phyloP scores from a whole-genome alignment of 2,113 vertebrate species.

The Athene noctua region DNA sequence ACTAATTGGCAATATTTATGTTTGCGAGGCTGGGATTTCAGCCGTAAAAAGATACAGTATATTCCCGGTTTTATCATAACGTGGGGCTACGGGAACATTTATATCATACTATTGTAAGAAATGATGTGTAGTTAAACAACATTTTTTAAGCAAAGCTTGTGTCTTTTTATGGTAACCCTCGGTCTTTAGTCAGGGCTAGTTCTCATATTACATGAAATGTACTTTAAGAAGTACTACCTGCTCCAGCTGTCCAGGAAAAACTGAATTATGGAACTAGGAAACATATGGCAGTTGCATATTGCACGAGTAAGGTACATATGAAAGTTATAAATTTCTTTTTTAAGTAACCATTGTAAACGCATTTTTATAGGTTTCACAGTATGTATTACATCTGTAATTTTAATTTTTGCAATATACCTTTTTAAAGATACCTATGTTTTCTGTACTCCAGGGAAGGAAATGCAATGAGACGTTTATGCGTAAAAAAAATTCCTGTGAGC shows the following conservation, averaged over 20 bases:
- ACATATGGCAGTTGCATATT: conserved; percentile 79
- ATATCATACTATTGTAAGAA: conserved; percentile 11
- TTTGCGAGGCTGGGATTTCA: not conserved
- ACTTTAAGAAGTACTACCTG: conserved; percentile 79
- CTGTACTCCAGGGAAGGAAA: conserved; percentile 35
- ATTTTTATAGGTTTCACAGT: conserved; percentile 80
- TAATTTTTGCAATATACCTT: conserved; percentile 77
- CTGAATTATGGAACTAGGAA: conserved; percentile 80
- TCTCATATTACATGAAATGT: conserved; percentile 77
- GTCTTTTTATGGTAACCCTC: conserved; percentile 71
- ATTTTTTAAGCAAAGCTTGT: conserved; percentile 59
- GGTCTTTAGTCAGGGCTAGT: conserved; percentile 60
- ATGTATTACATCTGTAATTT: conserved; percentile 80
- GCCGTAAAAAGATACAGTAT: not conserved
- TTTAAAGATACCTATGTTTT: conserved; percentile 71
- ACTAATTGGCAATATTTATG: conserved; percentile 41
- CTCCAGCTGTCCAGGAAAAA: conserved; percentile 80
- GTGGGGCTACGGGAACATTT: not conserved
- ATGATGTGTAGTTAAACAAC: conserved; percentile 61
- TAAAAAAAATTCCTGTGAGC: not conserved
- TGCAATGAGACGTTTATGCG: conserved; percentile 41
- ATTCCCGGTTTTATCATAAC: not conserved
- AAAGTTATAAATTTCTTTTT: conserved; percentile 84
- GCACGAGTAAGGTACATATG: conserved; percentile 78
- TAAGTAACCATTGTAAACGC: conserved; percentile 81